A percentile compares a stretch with the other conserved stretches of the same genome.
Conservation (phyloP, 2,113 vertebrate genomes). For the Saiga tatarica region DNA sequence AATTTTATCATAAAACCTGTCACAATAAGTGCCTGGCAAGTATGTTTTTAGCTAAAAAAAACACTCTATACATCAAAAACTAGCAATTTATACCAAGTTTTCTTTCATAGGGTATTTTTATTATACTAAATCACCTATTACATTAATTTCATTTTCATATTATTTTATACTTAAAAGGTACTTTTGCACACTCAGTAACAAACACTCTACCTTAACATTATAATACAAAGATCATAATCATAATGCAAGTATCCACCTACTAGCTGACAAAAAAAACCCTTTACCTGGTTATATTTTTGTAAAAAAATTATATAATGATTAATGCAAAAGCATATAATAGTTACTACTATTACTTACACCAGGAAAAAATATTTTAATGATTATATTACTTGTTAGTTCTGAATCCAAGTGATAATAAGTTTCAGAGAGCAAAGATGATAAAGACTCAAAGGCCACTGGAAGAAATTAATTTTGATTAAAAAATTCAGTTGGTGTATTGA, state of each 20-base stretch:
- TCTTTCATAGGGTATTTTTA: not conserved
- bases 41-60: conserved; percentile 17
- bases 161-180: not conserved
- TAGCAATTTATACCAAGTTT: not conserved
- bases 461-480: conserved; percentile 17
- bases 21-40: not conserved
- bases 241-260: not conserved
- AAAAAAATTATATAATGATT: not conserved
- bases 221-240: not conserved
- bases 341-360: not conserved
- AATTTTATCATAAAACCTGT: not conserved
- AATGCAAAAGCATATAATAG: not conserved
- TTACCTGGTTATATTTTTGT: not conserved
- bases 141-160: not conserved
- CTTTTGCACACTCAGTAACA: not conserved
- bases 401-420: conserved; percentile 9
- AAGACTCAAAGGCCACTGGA: not conserved
- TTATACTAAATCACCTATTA: not conserved
- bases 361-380: conserved; percentile 7
- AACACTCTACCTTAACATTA: not conserved
- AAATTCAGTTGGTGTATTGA: not conserved
- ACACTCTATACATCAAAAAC: not conserved
- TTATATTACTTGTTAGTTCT: not conserved
- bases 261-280: not conserved
- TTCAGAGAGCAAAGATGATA: not conserved